Base-by-base conservation (phyloP, 2,797 vertebrate genomes). In the Phataginus tricuspis region DNA sequence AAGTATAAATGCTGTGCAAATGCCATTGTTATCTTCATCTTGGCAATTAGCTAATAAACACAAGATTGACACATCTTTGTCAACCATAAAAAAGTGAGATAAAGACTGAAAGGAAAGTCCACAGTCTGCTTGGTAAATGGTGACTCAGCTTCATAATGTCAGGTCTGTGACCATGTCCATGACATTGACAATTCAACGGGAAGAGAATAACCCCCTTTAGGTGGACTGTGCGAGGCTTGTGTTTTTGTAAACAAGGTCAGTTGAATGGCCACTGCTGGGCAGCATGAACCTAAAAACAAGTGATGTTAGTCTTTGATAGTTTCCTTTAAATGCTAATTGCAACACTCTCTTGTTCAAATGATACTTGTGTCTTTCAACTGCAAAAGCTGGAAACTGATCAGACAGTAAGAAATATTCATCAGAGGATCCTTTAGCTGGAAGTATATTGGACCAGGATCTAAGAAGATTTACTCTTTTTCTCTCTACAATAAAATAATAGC, bases 401-500 rank as follows among this genome's bases (percentile, higher is more conserved):
- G 15, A 86, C 7, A 87, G 57, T n/a, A 66, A 90, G 57, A 71
- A 78, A 78, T 45, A 72, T 55, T 83, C 63, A 90, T 72, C 71
- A 90, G 25, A 71, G 14, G 8, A 61, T 2, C 15, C 25, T 94
- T 87, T 83, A 90, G 57, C 49, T 82, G 25, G 23, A 25, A 31
- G 13, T 29, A 61, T 93, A 63, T 69, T 59, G 27, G 27, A 74
- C 71, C 27, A 68, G 34, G 27, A 63, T n/a, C 55, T 77, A 85
- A 93, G 63, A 72, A 77, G 21, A 90, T 94, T 85, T 90, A 49
- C 55, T 94, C 59, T 63, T 63, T 51, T 96, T 77, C 39, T 84
- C 16, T 93, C 39, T 93, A 51, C 69, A 86, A 51, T n/a, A 64
- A 79, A 96, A 85, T 66, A 94, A 92, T 86, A 85, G 49, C 19